These are phyloP conservation scores for Encarsia formosa DNA, from an alignment of 2,888 invertebrate species.

Conservation along the genomic window DNA sequence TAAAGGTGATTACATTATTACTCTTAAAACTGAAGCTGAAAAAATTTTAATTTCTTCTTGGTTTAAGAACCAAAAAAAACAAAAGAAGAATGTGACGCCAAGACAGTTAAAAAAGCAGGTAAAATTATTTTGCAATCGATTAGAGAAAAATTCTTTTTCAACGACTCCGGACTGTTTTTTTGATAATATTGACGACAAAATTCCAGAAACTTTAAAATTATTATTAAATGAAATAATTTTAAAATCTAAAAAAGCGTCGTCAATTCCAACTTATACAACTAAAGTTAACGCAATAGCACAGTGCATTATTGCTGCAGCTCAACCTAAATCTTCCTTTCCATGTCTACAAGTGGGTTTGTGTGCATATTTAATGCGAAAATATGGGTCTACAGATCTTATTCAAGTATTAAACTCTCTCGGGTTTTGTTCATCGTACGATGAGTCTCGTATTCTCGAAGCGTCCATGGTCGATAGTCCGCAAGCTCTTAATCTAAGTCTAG, in stretches of 20 bases:
- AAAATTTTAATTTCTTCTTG: not conserved
- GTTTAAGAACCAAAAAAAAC: not conserved
- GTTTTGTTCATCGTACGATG: not conserved
- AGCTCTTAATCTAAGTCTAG: not conserved
- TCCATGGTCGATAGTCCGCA: not conserved
- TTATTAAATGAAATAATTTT: not conserved
- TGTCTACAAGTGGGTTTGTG: not conserved
- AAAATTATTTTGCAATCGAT: constrained; percentile 1
- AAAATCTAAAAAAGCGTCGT: not conserved
- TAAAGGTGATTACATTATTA: not conserved
- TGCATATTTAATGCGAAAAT: not conserved
- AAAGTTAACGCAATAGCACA: not conserved
- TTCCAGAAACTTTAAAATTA: not conserved
- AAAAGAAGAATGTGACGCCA: not conserved
- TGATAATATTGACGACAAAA: not conserved
- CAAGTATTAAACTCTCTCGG: not conserved
- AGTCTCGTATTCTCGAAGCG: not conserved
- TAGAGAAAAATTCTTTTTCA: not conserved
- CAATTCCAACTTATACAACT: too few relatives aligned
- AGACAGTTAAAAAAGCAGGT: not conserved
- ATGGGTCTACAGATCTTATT: not conserved
- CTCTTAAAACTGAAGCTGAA: not conserved
- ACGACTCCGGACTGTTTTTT: not conserved
- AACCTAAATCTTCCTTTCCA: not conserved
- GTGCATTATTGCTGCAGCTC: not conserved